Conservation (phyloP, 2,797 vertebrate species). For the Allobates femoralis region DNA sequence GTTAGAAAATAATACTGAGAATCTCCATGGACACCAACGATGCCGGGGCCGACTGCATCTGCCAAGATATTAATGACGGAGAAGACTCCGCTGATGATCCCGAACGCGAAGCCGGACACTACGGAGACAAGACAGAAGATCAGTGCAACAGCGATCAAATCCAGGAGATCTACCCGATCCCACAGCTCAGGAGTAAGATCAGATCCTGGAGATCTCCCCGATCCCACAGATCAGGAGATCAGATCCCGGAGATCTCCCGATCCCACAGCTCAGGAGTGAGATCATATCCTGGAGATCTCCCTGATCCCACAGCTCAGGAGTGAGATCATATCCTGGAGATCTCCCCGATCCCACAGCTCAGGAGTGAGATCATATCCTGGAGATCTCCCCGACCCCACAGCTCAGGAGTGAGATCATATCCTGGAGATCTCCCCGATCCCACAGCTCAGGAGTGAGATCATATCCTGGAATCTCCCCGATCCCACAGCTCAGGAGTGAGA, state of each 20-base stretch:
- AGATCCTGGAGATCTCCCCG: too few species aligned
- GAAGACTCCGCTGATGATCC: slow-evolving; percentile 78
- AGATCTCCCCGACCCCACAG: background rate
- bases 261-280: rapidly evolving
- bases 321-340: too few species aligned
- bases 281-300: too few species aligned
- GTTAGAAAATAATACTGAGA: slow-evolving; percentile 81
- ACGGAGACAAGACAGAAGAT: background rate
- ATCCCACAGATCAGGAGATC: background rate
- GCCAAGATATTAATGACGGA: slow-evolving; percentile 78
- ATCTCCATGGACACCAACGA: slow-evolving; percentile 79
- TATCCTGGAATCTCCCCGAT: background rate
- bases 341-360: rapidly evolving
- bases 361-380: too few species aligned
- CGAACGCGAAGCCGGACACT: slow-evolving; percentile 81
- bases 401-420: background rate
- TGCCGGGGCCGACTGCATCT: slow-evolving; percentile 76
- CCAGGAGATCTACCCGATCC: background rate
- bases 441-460: rapidly evolving
- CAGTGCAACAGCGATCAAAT: background rate
- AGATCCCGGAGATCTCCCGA: background rate
- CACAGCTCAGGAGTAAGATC: rapidly evolving
- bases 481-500: rapidly evolving
- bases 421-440: background rate
- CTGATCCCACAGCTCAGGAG: too few species aligned